These are phyloP conservation scores for Patiria miniata DNA, from an alignment of 35 echinoderm and acorn worm species.

Conservation along the genomic window DNA sequence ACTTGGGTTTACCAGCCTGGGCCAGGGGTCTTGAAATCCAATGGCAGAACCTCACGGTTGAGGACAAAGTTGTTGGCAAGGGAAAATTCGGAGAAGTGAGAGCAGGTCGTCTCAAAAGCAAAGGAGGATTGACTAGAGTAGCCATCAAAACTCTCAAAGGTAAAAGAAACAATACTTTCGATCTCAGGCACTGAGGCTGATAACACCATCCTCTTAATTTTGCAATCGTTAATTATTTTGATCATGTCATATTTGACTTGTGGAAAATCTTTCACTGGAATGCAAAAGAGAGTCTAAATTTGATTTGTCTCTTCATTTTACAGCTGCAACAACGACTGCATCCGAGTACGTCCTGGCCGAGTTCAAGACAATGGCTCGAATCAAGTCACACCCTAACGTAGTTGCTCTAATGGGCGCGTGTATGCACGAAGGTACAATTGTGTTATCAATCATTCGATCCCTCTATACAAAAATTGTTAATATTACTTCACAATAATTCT, in stretches of 20 bases:
- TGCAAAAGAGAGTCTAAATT: no score
- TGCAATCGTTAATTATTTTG: no score
- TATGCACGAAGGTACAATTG: neutral
- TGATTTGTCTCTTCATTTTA: neutral
- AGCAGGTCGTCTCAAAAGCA: neutral
- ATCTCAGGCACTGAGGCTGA: no score
- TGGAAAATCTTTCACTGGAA: no score
- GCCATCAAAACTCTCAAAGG: constrained; percentile 8
- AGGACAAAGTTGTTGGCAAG: neutral
- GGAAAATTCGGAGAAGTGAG: neutral
- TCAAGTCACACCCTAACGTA: neutral
- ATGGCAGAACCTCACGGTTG: neutral
- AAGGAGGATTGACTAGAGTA: neutral
- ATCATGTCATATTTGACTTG: no score
- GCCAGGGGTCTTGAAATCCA: neutral
- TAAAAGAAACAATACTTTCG: neutral
- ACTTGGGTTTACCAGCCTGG: neutral
- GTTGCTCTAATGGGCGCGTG: neutral
- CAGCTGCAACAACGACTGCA: neutral
- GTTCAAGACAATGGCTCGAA: constrained; percentile 11
- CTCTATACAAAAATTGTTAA: no score
- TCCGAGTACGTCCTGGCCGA: neutral
- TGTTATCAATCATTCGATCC: no score
- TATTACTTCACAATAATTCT: neutral
- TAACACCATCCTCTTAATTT: no score